Evolutionary conservation across 2,888 invertebrate species (phyloP), one percentile per base, ranked within the genome.

Genomic region (Trachelus iudaicus): DNA sequence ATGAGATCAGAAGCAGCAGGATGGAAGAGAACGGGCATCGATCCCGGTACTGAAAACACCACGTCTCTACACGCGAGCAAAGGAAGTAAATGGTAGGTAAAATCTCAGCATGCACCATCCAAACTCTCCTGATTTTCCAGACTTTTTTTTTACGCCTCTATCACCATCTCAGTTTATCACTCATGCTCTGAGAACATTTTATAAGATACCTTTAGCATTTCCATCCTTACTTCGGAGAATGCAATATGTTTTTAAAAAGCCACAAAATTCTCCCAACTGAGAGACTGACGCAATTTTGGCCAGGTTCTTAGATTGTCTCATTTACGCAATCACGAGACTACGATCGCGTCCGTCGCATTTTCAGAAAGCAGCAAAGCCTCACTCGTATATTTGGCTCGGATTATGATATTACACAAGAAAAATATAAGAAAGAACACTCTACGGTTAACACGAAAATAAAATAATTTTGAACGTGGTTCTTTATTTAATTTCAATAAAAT

Each of bases 1-100:
- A 23, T 56, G 23, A 56, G 40, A 9, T 6, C 23, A 56, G 40
- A 40, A 40, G 40, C 40, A 23, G 40, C 40, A 56, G 40, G 40
- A 56, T 56, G 9, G 40, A 23, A 56, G 40, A 23, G 9, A 71
- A 33, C 71, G 71, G 71, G 71, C 71, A 71, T 71, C 71, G 71
- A 71, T 71, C 71, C 71, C 71, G 71, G 71, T 71, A 71, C 71
- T 71, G 71, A 31, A 31, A 71, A 71, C 31, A 71, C 71, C 1
- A 69, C 13, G 4, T 13, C 69, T 69, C 31, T 69, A 69, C n/a
- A 71, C 31, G 30, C 31, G 15, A 30, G 15, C 71, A 30, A 71
- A 11, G 31, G 71, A 71, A 71, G 71, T 33, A 11, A 11, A 71
- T 15, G 3, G 4, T 69, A 71, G 71, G 31, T 33, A 56, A 56